A percentile compares a stretch with the other conserved stretches of the same genome.
Evolutionary conservation across 2,888 invertebrate species (phyloP).

Genomic region (Eupithecia abbreviata): DNA sequence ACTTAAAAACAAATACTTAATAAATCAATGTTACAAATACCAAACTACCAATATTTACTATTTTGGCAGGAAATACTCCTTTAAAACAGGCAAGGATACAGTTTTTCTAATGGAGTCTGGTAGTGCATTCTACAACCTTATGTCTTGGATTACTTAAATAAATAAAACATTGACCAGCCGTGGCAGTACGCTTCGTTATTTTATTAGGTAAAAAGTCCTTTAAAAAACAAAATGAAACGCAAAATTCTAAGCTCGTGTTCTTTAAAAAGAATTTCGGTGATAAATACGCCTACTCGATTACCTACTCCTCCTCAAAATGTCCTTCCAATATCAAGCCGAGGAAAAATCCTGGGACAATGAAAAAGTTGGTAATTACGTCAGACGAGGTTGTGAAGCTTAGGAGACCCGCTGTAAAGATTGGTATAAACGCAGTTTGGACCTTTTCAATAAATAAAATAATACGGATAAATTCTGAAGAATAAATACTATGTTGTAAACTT

Average conservation of each 20-base stretch:
- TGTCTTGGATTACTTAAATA: neutral
- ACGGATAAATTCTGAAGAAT: neutral
- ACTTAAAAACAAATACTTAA: too few species aligned
- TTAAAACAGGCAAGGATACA: too few species aligned
- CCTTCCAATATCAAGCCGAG: conserved; percentile 27
- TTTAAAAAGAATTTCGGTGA: conserved; percentile 8
- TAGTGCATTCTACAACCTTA: too few species aligned
- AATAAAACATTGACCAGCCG: neutral
- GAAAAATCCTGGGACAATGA: conserved; percentile 49
- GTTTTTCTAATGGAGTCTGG: too few species aligned
- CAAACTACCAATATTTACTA: too few species aligned
- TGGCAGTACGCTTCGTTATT: neutral
- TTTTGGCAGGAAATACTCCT: too few species aligned
- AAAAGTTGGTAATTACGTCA: conserved; percentile 57
- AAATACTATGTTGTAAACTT: too few species aligned
- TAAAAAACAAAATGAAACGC: neutral
- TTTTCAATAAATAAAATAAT: neutral
- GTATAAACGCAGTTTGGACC: neutral
- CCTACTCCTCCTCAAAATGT: conserved; percentile 31
- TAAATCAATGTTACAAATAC: too few species aligned
- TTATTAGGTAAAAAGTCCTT: neutral
- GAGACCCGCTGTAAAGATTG: conserved; percentile 27
- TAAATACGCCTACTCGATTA: conserved; percentile 14
- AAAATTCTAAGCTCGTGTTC: neutral
- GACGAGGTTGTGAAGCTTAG: conserved; percentile 48